Base-by-base conservation (phyloP, 2,797 vertebrate species). In the Rhinophrynus dorsalis region DNA sequence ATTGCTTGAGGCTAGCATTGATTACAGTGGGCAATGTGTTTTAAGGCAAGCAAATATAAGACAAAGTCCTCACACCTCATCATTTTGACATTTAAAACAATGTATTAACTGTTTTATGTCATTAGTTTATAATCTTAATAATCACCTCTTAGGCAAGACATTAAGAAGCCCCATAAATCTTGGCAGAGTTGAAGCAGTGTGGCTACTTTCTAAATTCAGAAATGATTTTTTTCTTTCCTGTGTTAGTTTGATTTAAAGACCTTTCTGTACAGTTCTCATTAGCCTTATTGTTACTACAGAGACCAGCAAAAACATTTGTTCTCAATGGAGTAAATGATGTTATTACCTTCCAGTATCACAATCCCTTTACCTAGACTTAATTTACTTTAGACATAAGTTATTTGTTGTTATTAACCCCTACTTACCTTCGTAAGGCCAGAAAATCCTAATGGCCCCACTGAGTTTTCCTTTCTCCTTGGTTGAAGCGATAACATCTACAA, bases 91-190 rank as follows among this genome's bases (percentile, higher is more conserved):
- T n/a, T n/a, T n/a, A n/a, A n/a, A n/a, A n/a, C n/a, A n/a, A n/a
- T 63, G 45, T 70, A 70, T 55, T 62, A 70, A 55, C 37, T 70
- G 67, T 54, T 70, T 52, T 37, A 55, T 62, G 50, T 70, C 67
- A 55, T 62, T 70, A 35, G 27, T 62, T 62, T 56, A 62, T 62
- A 70, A 61, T 70, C 57, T 23, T 20, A 69, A 69, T 69, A 61
- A 61, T 54, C 67, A 69, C 67, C 6, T 61, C 38, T 8, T 26
- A 21, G 57, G 35, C 37, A 42, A 61, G 15, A 15, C 27, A 69
- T 69, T 69, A 69, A 61, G 29, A 63, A 35, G 51, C 38, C 56
- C 35, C 40, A 62, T 62, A 70, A 61, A 70, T 55, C 67, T 47
- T 62, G 40, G 58, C 10, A 6, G 3, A 27, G 42, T 13, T 45